Base-by-base conservation (phyloP, 2,888 invertebrate species). In the Thymelicus acteon region DNA sequence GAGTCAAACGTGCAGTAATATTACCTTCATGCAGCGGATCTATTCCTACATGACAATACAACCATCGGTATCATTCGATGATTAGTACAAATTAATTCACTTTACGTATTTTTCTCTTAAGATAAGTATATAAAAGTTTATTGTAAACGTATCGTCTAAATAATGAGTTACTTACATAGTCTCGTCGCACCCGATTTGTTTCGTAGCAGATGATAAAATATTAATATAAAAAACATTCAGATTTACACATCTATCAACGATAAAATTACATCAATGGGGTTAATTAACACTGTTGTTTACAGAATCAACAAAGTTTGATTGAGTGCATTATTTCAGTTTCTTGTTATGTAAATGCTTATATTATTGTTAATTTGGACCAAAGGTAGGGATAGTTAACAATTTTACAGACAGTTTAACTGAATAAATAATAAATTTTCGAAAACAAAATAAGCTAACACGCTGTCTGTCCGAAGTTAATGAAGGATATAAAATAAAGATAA, bases 161-260 rank as follows among this genome's bases (percentile, higher is more conserved):
- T 82, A 85, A 85, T 84, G 86, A 88, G 83, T 88, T 91, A 93
- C 93, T 93, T 92, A 93, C 93, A 87, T 91, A 84, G 88, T 90
- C 92, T 91, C 93, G 93, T 88, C 87, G 91, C 87, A 88, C 90
- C 92, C 87, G 77, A 65, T 71, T 71, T 71, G 70, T 82, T 80
- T 80, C 76, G 83, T 80, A 77, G 82, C 82, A 77, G 82, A 78
- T 82, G 80, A 79, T 81, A 80, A 83, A 82, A 82, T 83, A 79
- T 82, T 72, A 79, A 82, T 79, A 79, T 77, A 80, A 77, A 80
- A 78, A 73, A 79, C 76, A 80, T 77, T 78, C 78, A 80, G 72
- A 79, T 77, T 75, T 76, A 78, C 76, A 73, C 75, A 63, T 63
- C 62, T 63, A 62, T 62, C 63, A 70, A 70, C 48, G 70, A 62